phyloP scores from a whole-genome alignment of 2,113 vertebrate genomes.

The Ptychochromis oligacanthus region DNA sequence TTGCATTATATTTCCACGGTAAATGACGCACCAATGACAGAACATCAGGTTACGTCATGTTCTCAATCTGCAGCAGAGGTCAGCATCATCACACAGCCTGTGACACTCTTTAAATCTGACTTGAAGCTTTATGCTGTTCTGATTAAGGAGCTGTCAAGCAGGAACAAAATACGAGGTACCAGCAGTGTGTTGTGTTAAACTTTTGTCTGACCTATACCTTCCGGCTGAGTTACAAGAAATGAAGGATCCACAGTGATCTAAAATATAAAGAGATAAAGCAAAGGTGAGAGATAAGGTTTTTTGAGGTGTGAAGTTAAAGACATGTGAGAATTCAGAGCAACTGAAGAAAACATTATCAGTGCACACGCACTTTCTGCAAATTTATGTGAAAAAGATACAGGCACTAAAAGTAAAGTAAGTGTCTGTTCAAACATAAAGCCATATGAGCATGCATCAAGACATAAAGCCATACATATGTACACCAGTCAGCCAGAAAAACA shows the following conservation, averaged over 20 bases:
- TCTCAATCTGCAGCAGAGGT: not conserved
- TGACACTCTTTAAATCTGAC: not conserved
- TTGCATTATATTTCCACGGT: not conserved
- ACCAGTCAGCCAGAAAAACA: not conserved
- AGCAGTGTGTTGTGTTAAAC: not conserved
- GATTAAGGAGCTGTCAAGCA: not conserved
- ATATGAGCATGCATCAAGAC: too few relatives aligned
- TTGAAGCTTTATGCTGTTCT: not conserved
- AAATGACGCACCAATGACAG: not conserved
- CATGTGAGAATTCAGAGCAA: not conserved
- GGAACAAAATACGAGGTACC: not conserved
- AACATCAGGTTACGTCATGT: not conserved
- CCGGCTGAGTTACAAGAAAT: not conserved
- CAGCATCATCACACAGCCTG: not conserved
- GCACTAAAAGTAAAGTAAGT: not conserved
- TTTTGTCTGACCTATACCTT: not conserved
- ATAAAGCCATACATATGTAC: not conserved
- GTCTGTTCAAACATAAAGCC: not conserved
- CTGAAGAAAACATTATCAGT: not conserved
- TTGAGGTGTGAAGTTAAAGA: not conserved
- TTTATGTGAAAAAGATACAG: not conserved
- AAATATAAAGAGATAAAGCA: not conserved
- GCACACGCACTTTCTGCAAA: not conserved
- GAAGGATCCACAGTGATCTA: not conserved
- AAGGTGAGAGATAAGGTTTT: not conserved